Conservation (phyloP, 2,113 vertebrate species). For the Cinclus cinclus region DNA sequence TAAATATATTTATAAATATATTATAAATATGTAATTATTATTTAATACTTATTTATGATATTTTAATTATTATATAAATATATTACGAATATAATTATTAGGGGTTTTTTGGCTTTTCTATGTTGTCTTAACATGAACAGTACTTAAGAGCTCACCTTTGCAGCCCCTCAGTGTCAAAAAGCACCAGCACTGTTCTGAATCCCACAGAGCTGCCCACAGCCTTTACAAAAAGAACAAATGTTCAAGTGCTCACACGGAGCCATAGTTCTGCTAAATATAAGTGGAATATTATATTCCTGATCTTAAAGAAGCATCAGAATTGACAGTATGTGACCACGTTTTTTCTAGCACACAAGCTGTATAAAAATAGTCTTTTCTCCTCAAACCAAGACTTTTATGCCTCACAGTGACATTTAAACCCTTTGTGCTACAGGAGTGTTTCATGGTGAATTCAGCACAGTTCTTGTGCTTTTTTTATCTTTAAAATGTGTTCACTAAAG, state of each 20-base stretch:
- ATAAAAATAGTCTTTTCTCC: neutral
- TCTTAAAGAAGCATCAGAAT: neutral
- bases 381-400: neutral
- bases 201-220: neutral
- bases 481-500: neutral
- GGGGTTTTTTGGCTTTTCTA: neutral
- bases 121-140: neutral
- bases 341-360: neutral
- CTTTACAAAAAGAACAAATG: neutral
- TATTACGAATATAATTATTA: neutral
- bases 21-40: too few species aligned
- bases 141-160: fast-evolving
- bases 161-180: neutral
- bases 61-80: too few species aligned
- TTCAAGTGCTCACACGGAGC: neutral
- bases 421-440: neutral
- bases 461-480: neutral
- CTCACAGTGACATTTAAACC: neutral
- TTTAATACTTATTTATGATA: too few species aligned
- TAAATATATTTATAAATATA: too few species aligned
- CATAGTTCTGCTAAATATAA: neutral
- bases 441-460: neutral
- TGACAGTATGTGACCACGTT: neutral
- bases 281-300: neutral
- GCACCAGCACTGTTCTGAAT: neutral